Conservation (phyloP, 2,113 vertebrate genomes). For the Nibea albiflora region DNA sequence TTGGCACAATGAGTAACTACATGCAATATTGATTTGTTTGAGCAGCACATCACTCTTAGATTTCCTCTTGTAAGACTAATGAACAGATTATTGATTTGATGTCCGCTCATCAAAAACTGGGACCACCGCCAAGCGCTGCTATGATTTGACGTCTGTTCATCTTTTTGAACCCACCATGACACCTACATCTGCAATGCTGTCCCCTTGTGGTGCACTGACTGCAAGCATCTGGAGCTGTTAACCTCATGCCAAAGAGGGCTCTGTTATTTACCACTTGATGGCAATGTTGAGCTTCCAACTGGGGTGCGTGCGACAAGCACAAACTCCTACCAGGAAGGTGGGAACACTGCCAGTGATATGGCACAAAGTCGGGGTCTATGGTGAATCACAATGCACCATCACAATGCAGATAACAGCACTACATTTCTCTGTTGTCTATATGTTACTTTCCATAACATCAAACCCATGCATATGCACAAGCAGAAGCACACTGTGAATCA, state of each 20-base stretch:
- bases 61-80: constrained; percentile 67
- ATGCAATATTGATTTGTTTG: constrained; percentile 58
- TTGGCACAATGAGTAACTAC: constrained; percentile 52
- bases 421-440: constrained; percentile 25
- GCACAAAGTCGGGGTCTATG: constrained; percentile 47
- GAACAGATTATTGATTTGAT: constrained; percentile 70
- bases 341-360: constrained; percentile 32
- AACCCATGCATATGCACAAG: constrained; percentile 24
- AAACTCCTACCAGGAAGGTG: not conserved
- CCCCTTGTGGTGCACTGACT: constrained; percentile 51
- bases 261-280: constrained; percentile 55
- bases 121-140: constrained; percentile 34
- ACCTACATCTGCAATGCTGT: constrained; percentile 44
- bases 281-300: constrained; percentile 61
- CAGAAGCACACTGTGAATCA: constrained; percentile 22
- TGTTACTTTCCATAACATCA: constrained; percentile 41
- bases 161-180: constrained; percentile 40
- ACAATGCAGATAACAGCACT: constrained; percentile 67
- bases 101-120: constrained; percentile 63
- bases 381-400: constrained; percentile 70
- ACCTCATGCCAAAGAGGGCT: constrained; percentile 16
- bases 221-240: constrained; percentile 62
- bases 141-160: constrained; percentile 39
- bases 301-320: no score
- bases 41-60: constrained; percentile 58